Conservation (phyloP, 2,888 invertebrate genomes). For the Adineta ricciae region DNA sequence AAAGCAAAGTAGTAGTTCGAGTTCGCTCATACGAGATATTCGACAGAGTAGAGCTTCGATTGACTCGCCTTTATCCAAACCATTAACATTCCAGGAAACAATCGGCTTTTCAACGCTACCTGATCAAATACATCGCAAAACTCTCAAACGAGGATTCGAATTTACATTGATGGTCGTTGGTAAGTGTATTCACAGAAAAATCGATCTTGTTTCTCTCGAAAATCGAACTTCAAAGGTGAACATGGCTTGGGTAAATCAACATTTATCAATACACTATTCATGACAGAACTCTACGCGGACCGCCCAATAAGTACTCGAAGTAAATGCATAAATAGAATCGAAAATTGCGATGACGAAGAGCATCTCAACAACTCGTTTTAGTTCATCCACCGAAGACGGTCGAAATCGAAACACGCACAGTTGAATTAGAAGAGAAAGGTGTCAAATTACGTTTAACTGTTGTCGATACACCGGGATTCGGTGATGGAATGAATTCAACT, state of each 20-base stretch:
- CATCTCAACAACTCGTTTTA: no score
- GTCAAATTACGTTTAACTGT: constrained; percentile 32
- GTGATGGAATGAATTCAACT: constrained; percentile 26
- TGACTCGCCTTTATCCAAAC: background rate
- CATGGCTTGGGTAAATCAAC: constrained; percentile 33
- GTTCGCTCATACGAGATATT: background rate
- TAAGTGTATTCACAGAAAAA: background rate
- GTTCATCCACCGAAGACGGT: constrained; percentile 26
- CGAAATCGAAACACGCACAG: constrained; percentile 27
- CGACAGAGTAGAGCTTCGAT: background rate
- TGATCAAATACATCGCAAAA: constrained; percentile 32
- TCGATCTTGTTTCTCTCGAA: background rate
- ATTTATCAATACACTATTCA: constrained; percentile 33
- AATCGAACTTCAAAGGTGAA: background rate
- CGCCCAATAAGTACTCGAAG: background rate
- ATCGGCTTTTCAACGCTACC: constrained; percentile 32
- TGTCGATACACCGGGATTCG: constrained; percentile 34
- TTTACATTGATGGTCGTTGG: constrained; percentile 33
- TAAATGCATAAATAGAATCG: no score
- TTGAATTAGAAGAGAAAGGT: constrained; percentile 33
- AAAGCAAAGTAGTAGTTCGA: background rate
- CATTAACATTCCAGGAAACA: constrained; percentile 26
- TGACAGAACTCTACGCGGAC: constrained; percentile 32
- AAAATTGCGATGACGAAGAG: no score
- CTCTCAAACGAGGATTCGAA: constrained; percentile 33